Evolutionary conservation across 2,888 invertebrate genomes (phyloP), one percentile per base, ranked within the genome.

Genomic region (Syrphus vitripennis): DNA sequence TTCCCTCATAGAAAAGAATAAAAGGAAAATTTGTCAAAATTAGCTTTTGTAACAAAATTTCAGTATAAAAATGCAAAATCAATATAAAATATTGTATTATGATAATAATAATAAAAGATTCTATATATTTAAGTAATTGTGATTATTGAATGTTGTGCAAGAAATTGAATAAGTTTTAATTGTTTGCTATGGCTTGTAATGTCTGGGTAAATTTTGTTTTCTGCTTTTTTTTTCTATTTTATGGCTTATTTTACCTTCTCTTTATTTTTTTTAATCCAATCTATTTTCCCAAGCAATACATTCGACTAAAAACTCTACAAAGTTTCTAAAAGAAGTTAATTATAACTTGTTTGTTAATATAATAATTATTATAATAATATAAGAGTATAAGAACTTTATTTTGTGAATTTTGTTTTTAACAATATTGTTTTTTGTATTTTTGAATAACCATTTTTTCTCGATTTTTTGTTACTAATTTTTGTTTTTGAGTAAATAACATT

Each of bases 391-490:
- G 83, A 71, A 79, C 45, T 55, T 21, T 31, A 67, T 14, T 71
- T 37, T 74, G 16, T 79, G 55, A 31, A 57, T 81, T 63, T 16
- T 59, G 76, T 80, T 71, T 84, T 87, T 69, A 83, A 72, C 83
- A 74, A 26, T 50, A 70, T 29, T 69, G 14, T 5, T 55, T 75
- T 69, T 82, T 34, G 10, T 76, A 61, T 74, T 5, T 45, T 67
- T 59, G 50, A 82, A 76, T 82, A 87, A 78, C 80, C 80, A 77
- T 79, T 83, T 84, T 59, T 82, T 50, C 78, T 81, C 10, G 12
- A 29, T 3, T 76, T 78, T 79, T 77, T 16, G 2, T 40, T 61
- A 69, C 12, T 26, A 78, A 74, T 72, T 63, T 80, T 76, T 76
- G 40, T 10, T 77, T 70, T 76, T 76, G 59, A 80, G 87, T 87